Conservation (phyloP, 2,888 invertebrate genomes). For the Apotomis capreana region DNA sequence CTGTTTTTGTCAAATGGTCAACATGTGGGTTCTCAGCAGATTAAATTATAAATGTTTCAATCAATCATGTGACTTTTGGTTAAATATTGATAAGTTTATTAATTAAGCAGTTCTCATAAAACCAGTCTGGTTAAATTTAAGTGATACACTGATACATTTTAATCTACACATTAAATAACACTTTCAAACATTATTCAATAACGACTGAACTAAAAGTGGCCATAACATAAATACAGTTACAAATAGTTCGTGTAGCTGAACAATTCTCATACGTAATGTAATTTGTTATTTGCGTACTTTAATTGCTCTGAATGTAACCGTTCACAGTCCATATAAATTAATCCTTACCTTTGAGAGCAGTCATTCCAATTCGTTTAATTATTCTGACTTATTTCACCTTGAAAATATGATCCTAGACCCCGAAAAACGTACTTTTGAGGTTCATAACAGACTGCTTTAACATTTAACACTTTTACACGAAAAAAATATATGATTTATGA, state of each 20-base stretch:
- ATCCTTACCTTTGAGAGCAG: conserved; percentile 32
- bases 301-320: background rate
- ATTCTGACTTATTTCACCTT: background rate
- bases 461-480: conserved; percentile 1
- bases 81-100: too few relatives aligned
- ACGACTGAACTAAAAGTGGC: background rate
- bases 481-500: too few relatives aligned
- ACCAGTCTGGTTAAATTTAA: too few relatives aligned
- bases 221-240: background rate
- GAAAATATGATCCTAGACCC: background rate
- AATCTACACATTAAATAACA: background rate
- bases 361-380: conserved; percentile 12
- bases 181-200: too few relatives aligned
- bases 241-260: background rate
- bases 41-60: too few relatives aligned
- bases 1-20: too few relatives aligned
- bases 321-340: background rate
- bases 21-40: too few relatives aligned
- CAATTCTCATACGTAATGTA: background rate
- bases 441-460: conserved; percentile 12
- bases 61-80: too few relatives aligned
- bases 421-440: background rate
- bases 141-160: too few relatives aligned
- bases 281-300: background rate
- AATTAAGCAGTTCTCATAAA: too few relatives aligned